These are phyloP conservation scores for Diarsia mendica DNA, from an alignment of 2,888 invertebrate genomes.

Conservation along the genomic window DNA sequence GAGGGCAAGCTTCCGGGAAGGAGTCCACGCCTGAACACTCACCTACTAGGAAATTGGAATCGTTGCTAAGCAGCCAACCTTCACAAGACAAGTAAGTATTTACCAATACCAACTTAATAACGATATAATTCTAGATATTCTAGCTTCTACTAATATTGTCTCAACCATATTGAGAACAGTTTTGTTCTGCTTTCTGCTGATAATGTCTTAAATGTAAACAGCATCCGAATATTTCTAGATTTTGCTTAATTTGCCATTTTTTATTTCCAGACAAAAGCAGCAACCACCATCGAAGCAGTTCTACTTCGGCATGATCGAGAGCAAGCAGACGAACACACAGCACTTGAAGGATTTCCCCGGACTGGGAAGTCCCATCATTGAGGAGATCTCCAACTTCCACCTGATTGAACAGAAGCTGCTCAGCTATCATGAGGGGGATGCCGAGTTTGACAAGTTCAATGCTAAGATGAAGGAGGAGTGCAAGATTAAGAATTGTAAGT, in stretches of 20 bases:
- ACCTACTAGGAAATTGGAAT: constrained; percentile 84
- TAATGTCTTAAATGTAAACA: not conserved
- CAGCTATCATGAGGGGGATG: constrained; percentile 84
- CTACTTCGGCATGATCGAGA: constrained; percentile 95
- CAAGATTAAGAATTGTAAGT: constrained; percentile 81
- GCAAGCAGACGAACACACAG: constrained; percentile 79
- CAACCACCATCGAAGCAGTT: constrained; percentile 89
- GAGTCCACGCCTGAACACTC: constrained; percentile 92
- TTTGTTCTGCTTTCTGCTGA: not conserved
- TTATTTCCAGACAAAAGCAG: constrained; percentile 76
- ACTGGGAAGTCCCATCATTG: constrained; percentile 85
- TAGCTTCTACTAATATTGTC: not conserved
- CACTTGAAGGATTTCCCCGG: constrained; percentile 86
- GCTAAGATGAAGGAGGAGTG: constrained; percentile 82
- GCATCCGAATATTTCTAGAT: too few species aligned
- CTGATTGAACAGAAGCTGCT: constrained; percentile 86
- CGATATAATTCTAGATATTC: not conserved
- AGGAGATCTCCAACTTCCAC: constrained; percentile 86
- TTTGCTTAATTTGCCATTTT: not conserved
- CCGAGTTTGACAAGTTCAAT: constrained; percentile 85
- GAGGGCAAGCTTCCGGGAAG: constrained; percentile 91
- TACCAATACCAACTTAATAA: not conserved
- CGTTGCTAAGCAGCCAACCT: constrained; percentile 65
- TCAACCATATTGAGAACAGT: not conserved
- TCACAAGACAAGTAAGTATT: constrained; percentile 79